These are phyloP conservation scores for Xanthia togata DNA, from an alignment of 2,888 invertebrate genomes.

Conservation along the genomic window DNA sequence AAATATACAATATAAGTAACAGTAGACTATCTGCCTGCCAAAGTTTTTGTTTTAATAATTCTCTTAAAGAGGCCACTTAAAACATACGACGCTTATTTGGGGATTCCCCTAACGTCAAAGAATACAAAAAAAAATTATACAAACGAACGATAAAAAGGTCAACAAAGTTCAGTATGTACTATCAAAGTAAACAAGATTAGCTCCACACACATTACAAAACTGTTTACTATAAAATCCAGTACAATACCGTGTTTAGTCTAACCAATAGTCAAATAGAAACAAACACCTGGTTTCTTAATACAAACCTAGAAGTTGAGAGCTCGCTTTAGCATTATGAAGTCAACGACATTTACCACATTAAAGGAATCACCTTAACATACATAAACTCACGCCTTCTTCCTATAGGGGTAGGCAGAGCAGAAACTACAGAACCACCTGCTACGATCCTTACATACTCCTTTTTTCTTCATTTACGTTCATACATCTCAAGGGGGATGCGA, in stretches of 20 bases:
- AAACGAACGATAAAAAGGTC: background rate
- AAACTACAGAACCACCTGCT: background rate
- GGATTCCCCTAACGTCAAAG: conserved; percentile 1
- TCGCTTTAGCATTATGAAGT: background rate
- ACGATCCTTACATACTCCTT: background rate
- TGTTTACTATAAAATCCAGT: background rate
- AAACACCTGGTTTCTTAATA: background rate
- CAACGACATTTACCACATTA: no score
- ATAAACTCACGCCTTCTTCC: background rate
- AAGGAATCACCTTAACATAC: no score
- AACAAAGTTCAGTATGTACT: background rate
- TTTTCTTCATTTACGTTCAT: background rate
- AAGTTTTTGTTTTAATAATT: background rate
- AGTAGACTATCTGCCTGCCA: background rate
- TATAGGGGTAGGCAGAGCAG: background rate
- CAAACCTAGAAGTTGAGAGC: background rate
- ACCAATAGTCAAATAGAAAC: background rate
- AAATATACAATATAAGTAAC: background rate
- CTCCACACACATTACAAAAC: background rate
- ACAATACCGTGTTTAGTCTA: background rate
- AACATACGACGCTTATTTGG: background rate
- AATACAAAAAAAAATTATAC: background rate
- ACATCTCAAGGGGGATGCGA: background rate
- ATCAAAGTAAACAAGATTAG: background rate
- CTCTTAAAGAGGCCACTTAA: background rate